Base-by-base conservation (phyloP, 2,797 vertebrate genomes). In the Squalus acanthias region DNA sequence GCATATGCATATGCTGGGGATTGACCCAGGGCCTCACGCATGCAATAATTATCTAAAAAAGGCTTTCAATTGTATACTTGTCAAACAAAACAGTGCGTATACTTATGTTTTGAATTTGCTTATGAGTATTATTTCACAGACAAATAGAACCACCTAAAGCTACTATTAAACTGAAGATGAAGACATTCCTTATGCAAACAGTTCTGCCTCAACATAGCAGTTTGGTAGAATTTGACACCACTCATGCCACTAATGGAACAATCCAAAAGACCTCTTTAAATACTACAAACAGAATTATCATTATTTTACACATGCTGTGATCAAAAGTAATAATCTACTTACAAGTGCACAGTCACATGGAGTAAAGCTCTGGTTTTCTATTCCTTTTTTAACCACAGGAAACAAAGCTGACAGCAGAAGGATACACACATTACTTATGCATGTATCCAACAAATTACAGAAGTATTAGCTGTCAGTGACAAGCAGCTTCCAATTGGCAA, bases 241-340 rank as follows among this genome's bases (percentile, higher is more conserved):
- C 65, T 94, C n/a, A 94, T 24, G 67, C 67, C 33, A 46, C 22
- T 70, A 69, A 70, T 94, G 89, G 65, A 94, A 70, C n/a, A 94
- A 46, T 46, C 67, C 63, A 94, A 29, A 60, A 94, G 15, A 70
- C 3, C 65, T 46, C 65, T 70, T 69, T 69, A 92, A 94, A 70
- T 69, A 39, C n/a, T 15, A 69, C 20, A 94, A 69, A 70, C 65
- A 69, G 33, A 46, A 94, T 70, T 70, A 93, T 67, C 8, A 67
- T 93, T 93, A 94, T 94, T 94, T 94, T 94, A 26, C 65, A 26
- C 60, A 94, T 69, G 69, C 65, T 70, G n/a, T 65, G n/a, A 46
- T 46, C 65, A 69, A 69, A 91, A 94, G n/a, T 69, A 70, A 67
- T 69, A 94, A 94, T 94, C 92, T 24, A 69, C 20, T 46, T 70